Conservation (phyloP, 2,888 invertebrate genomes). For the Peribatodes rhomboidaria region DNA sequence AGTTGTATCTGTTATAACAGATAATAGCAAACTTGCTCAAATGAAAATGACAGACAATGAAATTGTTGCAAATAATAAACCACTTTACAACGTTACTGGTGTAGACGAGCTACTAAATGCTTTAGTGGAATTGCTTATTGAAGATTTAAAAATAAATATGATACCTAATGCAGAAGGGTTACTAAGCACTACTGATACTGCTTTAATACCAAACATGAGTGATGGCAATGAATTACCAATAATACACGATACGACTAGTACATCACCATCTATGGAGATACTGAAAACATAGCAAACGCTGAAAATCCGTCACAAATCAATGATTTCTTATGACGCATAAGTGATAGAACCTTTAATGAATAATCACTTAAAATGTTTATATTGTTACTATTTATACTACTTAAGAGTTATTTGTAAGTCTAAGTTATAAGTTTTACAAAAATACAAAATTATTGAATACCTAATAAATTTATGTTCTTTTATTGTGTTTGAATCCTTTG, state of each 20-base stretch:
- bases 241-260: not conserved
- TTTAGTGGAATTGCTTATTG: not conserved
- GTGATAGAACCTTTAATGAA: no score
- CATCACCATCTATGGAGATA: constrained; percentile 1
- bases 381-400: no score
- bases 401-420: no score
- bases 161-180: not conserved
- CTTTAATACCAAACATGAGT: not conserved
- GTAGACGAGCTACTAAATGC: not conserved
- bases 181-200: not conserved
- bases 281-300: no score
- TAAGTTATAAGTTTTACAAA: no score
- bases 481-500: no score
- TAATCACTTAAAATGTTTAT: no score
- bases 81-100: not conserved
- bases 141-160: not conserved
- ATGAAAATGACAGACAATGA: not conserved
- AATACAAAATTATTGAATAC: no score
- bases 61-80: not conserved
- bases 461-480: no score
- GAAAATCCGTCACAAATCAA: no score
- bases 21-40: not conserved
- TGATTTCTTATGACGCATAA: no score
- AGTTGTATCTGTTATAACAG: not conserved
- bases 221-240: not conserved